A percentile compares a stretch with the other conserved stretches of the same genome.
These are phyloP conservation scores for Cirrhinus mrigala DNA, from an alignment of 2,797 vertebrate genomes.

Conservation along the genomic window DNA sequence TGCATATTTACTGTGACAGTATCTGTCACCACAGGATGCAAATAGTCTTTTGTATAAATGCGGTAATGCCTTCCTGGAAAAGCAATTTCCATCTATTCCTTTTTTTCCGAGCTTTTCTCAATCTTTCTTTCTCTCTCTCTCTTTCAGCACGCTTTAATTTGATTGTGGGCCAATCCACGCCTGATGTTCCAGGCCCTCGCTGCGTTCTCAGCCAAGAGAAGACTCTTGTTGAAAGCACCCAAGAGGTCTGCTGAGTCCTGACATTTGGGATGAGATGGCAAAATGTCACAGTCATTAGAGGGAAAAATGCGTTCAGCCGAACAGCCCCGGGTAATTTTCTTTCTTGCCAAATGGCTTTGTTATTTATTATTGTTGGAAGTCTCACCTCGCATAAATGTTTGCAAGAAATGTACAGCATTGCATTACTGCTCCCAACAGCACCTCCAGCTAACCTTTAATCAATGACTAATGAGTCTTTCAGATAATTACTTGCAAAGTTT, in stretches of 20 bases:
- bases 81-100: constrained; percentile 12
- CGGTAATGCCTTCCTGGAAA: not conserved
- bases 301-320: constrained; percentile 8
- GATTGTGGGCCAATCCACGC: not conserved
- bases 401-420: constrained; percentile 14
- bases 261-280: constrained; percentile 47
- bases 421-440: constrained; percentile 11
- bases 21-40: not conserved
- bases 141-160: constrained; percentile 10
- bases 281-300: constrained; percentile 44
- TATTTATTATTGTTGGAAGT: constrained; percentile 43
- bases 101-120: not conserved
- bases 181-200: not conserved
- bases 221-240: constrained; percentile 12
- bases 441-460: constrained; percentile 32
- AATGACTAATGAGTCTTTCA: not conserved
- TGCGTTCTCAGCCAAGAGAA: constrained; percentile 13
- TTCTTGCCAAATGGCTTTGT: constrained; percentile 19
- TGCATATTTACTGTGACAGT: not conserved
- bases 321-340: constrained; percentile 14
- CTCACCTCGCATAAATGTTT: not conserved
- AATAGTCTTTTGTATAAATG: not conserved
- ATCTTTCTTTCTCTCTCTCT: not conserved
- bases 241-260: constrained; percentile 36
- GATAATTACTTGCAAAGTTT: constrained; percentile 8